phyloP scores from a whole-genome alignment of 2,113 vertebrate genomes.

The Catharus minimus region DNA sequence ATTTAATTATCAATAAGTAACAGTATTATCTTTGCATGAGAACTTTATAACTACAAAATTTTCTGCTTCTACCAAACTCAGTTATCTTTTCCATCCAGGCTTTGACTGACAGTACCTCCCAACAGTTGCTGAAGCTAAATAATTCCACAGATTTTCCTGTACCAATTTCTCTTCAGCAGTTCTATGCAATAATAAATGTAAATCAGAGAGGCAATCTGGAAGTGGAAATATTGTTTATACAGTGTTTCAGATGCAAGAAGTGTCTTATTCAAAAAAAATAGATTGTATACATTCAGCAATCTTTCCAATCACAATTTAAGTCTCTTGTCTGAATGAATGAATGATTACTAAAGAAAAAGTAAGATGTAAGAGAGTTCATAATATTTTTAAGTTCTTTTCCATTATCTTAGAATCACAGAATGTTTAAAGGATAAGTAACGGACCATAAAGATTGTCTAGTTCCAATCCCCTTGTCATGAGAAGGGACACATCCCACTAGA shows the following conservation, averaged over 20 bases:
- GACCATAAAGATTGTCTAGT: rapidly evolving
- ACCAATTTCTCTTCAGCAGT: not conserved
- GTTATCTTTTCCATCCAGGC: not conserved
- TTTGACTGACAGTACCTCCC: not conserved
- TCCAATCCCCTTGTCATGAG: too few species aligned
- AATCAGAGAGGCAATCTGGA: not conserved
- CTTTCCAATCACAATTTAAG: not conserved
- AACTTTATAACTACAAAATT: not conserved
- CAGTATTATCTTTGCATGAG: not conserved
- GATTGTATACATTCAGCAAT: not conserved
- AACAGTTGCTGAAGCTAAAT: constrained; percentile 1
- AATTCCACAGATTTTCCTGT: constrained; percentile 12
- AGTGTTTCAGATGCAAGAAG: not conserved
- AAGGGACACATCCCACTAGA: not conserved
- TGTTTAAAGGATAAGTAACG: not conserved
- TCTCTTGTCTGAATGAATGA: not conserved
- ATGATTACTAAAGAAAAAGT: not conserved
- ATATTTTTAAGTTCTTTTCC: not conserved
- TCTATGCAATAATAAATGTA: not conserved
- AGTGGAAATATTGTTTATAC: not conserved
- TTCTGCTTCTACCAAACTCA: not conserved
- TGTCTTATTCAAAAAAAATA: not conserved
- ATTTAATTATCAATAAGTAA: not conserved
- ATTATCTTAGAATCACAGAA: not conserved
- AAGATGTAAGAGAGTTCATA: not conserved